Conservation (phyloP, 2,113 vertebrate genomes). For the Serilophus lunatus region DNA sequence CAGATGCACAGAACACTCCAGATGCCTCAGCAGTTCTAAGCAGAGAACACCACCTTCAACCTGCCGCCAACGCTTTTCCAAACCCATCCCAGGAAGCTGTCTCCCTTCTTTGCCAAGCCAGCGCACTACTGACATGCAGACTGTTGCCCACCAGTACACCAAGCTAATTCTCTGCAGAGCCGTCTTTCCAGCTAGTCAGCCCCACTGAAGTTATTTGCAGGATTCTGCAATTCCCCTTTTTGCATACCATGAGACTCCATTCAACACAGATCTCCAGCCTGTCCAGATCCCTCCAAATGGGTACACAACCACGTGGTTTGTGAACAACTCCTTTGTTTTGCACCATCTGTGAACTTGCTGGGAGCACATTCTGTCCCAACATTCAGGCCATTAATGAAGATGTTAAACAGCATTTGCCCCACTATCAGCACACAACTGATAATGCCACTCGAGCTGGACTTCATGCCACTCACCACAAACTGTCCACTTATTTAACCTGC, state of each 20-base stretch:
- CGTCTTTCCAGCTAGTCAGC: background rate
- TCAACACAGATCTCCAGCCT: background rate
- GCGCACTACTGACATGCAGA: background rate
- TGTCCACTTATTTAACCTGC: background rate
- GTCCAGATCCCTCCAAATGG: background rate
- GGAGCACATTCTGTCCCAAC: background rate
- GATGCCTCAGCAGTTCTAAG: background rate
- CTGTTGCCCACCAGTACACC: rapidly evolving
- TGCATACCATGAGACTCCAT: background rate
- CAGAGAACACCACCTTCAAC: background rate
- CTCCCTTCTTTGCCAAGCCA: background rate
- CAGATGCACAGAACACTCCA: background rate
- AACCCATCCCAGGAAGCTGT: rapidly evolving
- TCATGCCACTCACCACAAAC: background rate
- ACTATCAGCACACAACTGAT: background rate
- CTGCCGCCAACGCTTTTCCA: background rate
- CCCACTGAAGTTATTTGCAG: background rate
- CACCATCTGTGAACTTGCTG: background rate
- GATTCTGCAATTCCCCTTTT: background rate
- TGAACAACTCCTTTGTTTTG: background rate
- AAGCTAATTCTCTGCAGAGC: background rate
- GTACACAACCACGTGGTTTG: background rate
- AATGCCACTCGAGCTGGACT: background rate
- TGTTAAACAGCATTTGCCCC: background rate
- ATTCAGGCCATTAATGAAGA: background rate